phyloP scores from a whole-genome alignment of 2,113 vertebrate species.

The Nothobranchius furzeri region DNA sequence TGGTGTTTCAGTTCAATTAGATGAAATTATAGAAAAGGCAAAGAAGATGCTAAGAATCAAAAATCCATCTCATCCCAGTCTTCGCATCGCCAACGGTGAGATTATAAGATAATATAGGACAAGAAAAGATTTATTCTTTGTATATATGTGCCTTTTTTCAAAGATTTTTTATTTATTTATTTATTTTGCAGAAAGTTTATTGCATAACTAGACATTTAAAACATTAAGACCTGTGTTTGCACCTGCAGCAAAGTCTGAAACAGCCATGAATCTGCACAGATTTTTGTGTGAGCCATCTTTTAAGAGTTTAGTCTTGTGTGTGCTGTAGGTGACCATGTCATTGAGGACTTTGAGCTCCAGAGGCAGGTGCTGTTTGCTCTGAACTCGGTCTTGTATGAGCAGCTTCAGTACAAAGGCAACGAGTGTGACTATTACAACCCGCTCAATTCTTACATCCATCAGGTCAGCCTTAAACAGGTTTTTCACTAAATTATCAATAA shows the following conservation, averaged over 20 bases:
- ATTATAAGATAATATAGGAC: not conserved
- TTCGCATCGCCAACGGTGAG: conserved; percentile 75
- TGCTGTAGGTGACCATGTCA: conserved; percentile 70
- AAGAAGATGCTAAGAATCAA: conserved; percentile 86
- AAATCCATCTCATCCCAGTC: conserved; percentile 88
- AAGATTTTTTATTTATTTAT: too few species aligned
- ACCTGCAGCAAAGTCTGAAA: not conserved
- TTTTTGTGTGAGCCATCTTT: not conserved
- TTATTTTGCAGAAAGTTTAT: too few species aligned
- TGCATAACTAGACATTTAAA: not conserved
- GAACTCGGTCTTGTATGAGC: conserved; percentile 92
- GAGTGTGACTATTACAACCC: conserved; percentile 97
- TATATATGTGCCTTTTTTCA: too few species aligned
- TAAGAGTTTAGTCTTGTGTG: not conserved
- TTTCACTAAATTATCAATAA: not conserved
- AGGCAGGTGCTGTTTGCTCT: conserved; percentile 91
- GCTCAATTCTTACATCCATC: conserved; percentile 95
- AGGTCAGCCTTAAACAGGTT: conserved; percentile 74
- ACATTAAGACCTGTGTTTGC: not conserved
- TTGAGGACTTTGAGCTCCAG: conserved; percentile 91
- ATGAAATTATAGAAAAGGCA: conserved; percentile 87
- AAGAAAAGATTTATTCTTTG: not conserved
- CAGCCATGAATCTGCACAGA: not conserved
- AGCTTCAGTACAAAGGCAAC: conserved; percentile 94
- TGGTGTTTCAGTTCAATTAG: conserved; percentile 85